phyloP scores from a whole-genome alignment of 2,113 vertebrate species.

The Uropsilus gracilis region DNA sequence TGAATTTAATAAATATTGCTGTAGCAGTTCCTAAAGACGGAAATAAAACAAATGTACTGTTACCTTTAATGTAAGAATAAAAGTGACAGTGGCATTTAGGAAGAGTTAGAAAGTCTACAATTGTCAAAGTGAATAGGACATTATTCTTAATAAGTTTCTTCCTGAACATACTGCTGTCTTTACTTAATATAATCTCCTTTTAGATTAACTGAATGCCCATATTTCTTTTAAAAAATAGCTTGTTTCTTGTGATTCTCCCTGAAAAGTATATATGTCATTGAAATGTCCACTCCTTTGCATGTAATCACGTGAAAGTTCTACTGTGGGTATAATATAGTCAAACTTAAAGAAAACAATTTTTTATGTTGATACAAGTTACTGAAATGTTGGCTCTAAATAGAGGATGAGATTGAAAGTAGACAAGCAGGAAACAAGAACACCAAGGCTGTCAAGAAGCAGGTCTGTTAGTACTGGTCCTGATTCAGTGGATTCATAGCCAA shows the following conservation, averaged over 20 bases:
- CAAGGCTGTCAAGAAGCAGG: too few relatives aligned
- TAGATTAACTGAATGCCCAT: background rate
- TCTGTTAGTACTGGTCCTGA: too few relatives aligned
- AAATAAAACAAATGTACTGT: background rate
- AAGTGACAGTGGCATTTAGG: background rate
- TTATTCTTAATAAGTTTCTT: background rate
- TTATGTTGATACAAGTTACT: background rate
- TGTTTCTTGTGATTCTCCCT: background rate
- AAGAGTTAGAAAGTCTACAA: background rate
- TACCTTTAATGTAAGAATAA: background rate
- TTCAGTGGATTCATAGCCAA: too few relatives aligned
- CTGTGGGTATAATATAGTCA: background rate
- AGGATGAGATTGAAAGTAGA: too few relatives aligned
- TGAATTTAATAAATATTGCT: background rate
- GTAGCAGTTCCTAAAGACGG: background rate
- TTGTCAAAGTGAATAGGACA: background rate
- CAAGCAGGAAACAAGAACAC: too few relatives aligned
- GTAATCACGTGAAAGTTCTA: background rate
- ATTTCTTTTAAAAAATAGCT: background rate
- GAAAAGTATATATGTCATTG: background rate
- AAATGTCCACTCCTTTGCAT: background rate
- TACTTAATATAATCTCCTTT: background rate
- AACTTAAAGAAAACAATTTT: conserved; percentile 1
- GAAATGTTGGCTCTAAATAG: background rate
- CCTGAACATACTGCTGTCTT: too few relatives aligned